Conservation (phyloP, 2,888 invertebrate genomes). For the Sipha maydis region DNA sequence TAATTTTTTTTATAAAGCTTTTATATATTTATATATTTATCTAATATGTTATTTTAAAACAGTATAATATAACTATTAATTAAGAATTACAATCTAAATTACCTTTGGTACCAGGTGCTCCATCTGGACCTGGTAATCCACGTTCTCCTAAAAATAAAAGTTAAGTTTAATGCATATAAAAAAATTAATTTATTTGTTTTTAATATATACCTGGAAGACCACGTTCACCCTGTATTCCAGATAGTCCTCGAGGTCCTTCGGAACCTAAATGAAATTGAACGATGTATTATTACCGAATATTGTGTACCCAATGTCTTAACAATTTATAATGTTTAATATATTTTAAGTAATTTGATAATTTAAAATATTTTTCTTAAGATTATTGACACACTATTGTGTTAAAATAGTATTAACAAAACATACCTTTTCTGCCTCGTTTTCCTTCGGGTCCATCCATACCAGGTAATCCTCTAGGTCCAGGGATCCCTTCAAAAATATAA, state of each 20-base stretch:
- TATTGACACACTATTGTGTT: background rate
- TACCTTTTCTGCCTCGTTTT: conserved; percentile 83
- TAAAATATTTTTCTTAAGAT: background rate
- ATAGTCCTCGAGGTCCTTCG: conserved; percentile 75
- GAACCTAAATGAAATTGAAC: conserved; percentile 69
- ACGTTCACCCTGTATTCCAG: conserved; percentile 78
- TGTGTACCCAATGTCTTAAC: background rate
- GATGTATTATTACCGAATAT: background rate
- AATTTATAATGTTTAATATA: background rate
- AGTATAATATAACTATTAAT: background rate
- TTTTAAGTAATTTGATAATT: background rate
- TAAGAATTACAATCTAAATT: conserved; percentile 29
- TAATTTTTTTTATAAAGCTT: background rate
- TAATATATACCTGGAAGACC: conserved; percentile 71
- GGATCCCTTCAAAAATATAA: conserved; percentile 67
- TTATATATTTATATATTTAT: background rate
- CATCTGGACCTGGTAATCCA: conserved; percentile 75
- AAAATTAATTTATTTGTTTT: background rate
- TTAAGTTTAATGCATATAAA: background rate
- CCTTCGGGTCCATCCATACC: conserved; percentile 81
- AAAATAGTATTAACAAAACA: conserved; percentile 66
- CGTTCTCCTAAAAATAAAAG: conserved; percentile 68
- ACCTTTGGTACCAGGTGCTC: conserved; percentile 80
- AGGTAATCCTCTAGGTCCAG: conserved; percentile 81
- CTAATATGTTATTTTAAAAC: background rate